These are phyloP conservation scores for Brachionus paranguensis DNA, from an alignment of 1,140 invertebrate species.

Conservation along the genomic window DNA sequence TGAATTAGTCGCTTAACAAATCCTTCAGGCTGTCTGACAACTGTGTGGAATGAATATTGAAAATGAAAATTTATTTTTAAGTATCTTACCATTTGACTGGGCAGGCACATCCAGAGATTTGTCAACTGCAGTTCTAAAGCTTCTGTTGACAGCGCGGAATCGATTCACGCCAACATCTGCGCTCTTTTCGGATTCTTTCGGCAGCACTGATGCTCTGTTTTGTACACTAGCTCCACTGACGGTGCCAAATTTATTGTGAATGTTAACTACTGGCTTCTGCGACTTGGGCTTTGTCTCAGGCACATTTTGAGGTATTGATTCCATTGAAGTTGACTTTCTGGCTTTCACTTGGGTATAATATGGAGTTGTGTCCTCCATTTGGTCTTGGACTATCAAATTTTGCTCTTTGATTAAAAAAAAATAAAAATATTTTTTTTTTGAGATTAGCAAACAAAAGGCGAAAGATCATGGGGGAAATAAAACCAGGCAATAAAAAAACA, in stretches of 20 bases:
- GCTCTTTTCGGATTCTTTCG: background rate
- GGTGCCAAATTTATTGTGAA: conserved; percentile 13
- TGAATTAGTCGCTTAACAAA: background rate
- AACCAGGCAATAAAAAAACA: background rate
- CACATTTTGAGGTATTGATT: background rate
- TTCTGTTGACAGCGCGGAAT: conserved; percentile 14
- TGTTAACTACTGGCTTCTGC: background rate
- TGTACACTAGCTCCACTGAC: background rate
- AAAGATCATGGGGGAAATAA: background rate
- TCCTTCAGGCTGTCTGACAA: background rate
- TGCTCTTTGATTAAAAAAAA: background rate
- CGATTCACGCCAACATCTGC: background rate
- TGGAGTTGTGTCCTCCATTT: background rate
- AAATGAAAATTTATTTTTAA: background rate
- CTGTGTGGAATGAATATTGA: background rate
- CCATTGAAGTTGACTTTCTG: background rate
- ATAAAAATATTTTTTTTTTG: background rate
- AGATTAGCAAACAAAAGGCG: background rate
- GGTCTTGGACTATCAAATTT: conserved; percentile 14
- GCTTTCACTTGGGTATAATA: conserved; percentile 1
- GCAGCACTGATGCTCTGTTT: background rate
- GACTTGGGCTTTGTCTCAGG: background rate
- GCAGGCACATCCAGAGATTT: conserved; percentile 9
- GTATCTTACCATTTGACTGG: background rate
- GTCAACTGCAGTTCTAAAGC: conserved; percentile 32